Evolutionary conservation across 2,113 vertebrate genomes (phyloP).

Genomic region (Gallinago undulata): DNA sequence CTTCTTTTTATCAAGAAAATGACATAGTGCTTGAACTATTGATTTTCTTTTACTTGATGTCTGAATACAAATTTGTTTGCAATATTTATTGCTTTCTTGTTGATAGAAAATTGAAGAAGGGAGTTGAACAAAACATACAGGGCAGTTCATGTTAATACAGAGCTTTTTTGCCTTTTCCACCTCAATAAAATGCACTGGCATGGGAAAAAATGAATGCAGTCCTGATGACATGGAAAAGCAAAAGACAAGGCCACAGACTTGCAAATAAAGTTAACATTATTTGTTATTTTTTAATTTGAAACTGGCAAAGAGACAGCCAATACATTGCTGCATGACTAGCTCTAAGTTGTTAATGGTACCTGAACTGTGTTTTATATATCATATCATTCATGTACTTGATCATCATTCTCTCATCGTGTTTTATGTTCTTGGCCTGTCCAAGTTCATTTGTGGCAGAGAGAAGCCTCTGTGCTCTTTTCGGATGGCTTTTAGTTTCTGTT

Average conservation of each 20-base stretch:
- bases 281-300: not conserved
- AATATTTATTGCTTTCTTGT: not conserved
- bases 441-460: not conserved
- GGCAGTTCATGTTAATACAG: not conserved
- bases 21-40: not conserved
- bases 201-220: not conserved
- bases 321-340: not conserved
- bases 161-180: not conserved
- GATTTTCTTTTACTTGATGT: not conserved
- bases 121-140: not conserved
- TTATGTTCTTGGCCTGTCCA: not conserved
- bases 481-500: not conserved
- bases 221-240: not conserved
- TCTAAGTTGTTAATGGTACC: not conserved
- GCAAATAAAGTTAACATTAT: not conserved
- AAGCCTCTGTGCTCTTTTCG: not conserved
- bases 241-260: not conserved
- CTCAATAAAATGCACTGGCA: not conserved
- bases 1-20: conserved; percentile 56
- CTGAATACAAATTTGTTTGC: not conserved
- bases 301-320: not conserved
- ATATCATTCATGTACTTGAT: not conserved
- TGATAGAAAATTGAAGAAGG: not conserved
- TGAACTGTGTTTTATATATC: not conserved
- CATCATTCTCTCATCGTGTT: not conserved